phyloP scores from a whole-genome alignment of 2,113 vertebrate species.

The Tetraodon nigroviridis region DNA sequence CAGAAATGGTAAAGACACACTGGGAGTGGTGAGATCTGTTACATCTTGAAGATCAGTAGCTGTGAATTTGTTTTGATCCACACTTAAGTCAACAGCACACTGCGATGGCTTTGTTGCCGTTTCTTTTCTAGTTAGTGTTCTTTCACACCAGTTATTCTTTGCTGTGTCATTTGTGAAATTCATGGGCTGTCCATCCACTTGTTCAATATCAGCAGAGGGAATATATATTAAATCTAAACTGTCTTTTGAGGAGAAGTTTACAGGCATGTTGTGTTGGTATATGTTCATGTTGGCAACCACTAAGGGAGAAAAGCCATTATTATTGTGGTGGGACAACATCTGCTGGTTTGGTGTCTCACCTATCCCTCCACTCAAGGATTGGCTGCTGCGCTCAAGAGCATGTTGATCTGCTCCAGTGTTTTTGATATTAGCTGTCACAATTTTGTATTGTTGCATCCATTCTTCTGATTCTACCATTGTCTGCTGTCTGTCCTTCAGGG shows the following conservation, averaged over 20 bases:
- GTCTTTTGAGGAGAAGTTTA: conserved; percentile 83
- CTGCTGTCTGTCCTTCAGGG: conserved; percentile 29
- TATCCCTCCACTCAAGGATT: conserved; percentile 28
- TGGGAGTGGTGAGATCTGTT: conserved; percentile 52
- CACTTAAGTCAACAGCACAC: conserved; percentile 77
- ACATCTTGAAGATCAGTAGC: conserved; percentile 21
- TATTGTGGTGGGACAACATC: conserved; percentile 34
- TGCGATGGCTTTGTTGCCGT: conserved; percentile 52
- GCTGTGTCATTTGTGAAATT: conserved; percentile 80
- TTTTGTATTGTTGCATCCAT: conserved; percentile 11
- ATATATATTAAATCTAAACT: conserved; percentile 4
- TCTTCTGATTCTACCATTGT: conserved; percentile 2
- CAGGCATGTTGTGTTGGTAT: conserved; percentile 67
- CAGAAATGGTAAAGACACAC: neutral
- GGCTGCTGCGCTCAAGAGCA: conserved; percentile 27
- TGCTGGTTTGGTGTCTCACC: conserved; percentile 45
- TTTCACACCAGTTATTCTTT: conserved; percentile 75
- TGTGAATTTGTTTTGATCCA: conserved; percentile 42
- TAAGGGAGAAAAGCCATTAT: conserved; percentile 26
- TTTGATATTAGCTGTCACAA: conserved; percentile 6
- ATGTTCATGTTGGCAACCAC: conserved; percentile 36
- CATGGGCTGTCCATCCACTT: conserved; percentile 75
- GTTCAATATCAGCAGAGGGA: conserved; percentile 60
- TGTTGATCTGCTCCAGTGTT: conserved; percentile 39
- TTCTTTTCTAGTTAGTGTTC: conserved; percentile 36